Conservation (phyloP, 2,888 invertebrate genomes). For the Cerastis rubricosa region DNA sequence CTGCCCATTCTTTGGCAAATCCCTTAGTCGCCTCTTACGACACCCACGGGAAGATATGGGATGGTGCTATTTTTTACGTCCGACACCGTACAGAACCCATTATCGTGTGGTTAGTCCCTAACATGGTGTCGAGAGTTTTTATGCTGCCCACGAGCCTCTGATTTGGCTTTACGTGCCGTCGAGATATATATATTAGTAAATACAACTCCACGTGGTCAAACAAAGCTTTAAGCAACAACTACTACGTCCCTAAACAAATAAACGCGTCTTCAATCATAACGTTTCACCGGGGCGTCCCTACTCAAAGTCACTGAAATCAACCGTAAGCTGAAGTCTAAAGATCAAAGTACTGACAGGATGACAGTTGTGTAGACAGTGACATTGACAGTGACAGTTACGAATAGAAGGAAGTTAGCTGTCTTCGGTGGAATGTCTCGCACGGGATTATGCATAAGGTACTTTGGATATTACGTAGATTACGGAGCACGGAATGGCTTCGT, state of each 20-base stretch:
- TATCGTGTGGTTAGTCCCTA: too few species aligned
- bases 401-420: background rate
- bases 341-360: slow-evolving; percentile 5
- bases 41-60: too few species aligned
- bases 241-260: background rate
- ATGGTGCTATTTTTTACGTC: too few species aligned
- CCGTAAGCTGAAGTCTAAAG: background rate
- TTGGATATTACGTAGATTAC: background rate
- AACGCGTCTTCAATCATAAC: background rate
- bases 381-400: background rate
- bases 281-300: background rate
- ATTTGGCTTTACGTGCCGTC: too few species aligned
- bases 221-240: too few species aligned
- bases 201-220: too few species aligned
- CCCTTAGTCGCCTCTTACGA: too few species aligned
- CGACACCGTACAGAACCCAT: too few species aligned
- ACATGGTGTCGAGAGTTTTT: too few species aligned
- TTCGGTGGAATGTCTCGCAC: background rate
- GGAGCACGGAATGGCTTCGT: background rate
- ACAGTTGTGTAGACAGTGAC: background rate
- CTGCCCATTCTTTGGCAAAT: too few species aligned
- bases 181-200: too few species aligned
- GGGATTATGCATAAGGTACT: background rate
- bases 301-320: slow-evolving; percentile 16
- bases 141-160: too few species aligned